Conservation (phyloP, 2,797 vertebrate genomes). For the Typhlichthys subterraneus region DNA sequence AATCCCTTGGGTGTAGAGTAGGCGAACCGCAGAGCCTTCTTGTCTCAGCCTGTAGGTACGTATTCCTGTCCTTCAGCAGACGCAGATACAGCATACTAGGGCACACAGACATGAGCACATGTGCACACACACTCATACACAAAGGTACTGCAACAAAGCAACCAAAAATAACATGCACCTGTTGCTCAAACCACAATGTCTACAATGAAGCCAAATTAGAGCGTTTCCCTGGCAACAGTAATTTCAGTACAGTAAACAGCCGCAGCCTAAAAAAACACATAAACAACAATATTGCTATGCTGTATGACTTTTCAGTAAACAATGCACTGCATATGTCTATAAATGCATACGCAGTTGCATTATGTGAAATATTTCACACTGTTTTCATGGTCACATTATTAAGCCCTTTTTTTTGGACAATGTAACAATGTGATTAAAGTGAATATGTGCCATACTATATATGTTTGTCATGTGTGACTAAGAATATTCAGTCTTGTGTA, state of each 20-base stretch:
- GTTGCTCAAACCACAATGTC: conserved; percentile 78
- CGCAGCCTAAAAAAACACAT: conserved; percentile 54
- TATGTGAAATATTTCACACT: too few species aligned
- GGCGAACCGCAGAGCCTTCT: conserved; percentile 63
- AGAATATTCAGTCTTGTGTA: conserved; percentile 2
- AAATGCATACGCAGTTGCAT: too few species aligned
- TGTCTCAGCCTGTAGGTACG: conserved; percentile 61
- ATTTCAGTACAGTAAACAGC: conserved; percentile 55
- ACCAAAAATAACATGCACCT: conserved; percentile 80
- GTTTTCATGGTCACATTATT: too few species aligned
- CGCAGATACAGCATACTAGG: conserved; percentile 65
- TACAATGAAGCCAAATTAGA: conserved; percentile 79
- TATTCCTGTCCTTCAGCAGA: conserved; percentile 75
- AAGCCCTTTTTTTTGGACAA: too few species aligned
- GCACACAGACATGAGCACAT: conserved; percentile 5
- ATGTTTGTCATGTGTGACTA: neutral
- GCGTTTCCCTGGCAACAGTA: conserved; percentile 71
- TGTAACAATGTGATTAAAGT: too few species aligned
- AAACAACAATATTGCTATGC: conserved; percentile 51
- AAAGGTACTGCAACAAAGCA: conserved; percentile 55
- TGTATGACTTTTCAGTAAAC: conserved; percentile 44
- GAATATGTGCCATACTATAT: neutral
- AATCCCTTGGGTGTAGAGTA: conserved; percentile 71
- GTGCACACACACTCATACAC: conserved; percentile 18
- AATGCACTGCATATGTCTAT: conserved; percentile 16